Base-by-base conservation (phyloP, 1,140 invertebrate species). In the Euborellia annulipes region DNA sequence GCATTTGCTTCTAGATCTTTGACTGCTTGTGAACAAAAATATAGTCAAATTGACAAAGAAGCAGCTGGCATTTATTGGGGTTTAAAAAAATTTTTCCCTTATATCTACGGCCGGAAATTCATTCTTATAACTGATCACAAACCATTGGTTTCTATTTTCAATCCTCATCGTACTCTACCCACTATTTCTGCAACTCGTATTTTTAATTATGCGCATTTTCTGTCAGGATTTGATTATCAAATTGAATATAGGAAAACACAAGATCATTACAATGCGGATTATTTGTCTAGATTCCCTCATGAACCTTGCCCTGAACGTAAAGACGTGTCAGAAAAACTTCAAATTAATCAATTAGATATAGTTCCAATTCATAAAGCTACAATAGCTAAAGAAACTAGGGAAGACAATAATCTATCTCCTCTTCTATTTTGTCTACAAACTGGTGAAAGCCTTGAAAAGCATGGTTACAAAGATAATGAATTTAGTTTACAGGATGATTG, bases 31-130 rank as follows among this genome's bases (percentile, higher is more conserved):
- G 64, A 76, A 54, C 51, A 55, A 49, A 66, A 66, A 11, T 75
- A 73, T 52, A 54, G 57, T 14, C 63, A 71, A 46, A 55, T 70
- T 3, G 68, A 78, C 30, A 66, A 66, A 50, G 72, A 77, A 56
- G 68, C 59, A 0, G 54, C 69, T 9, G 59, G 62, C 3, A 61
- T 74, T 20, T 48, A 70, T 34, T 68, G 59, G 56, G 64, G 62
- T 13, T 47, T 68, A 39, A 50, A 56, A 36, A 67, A 66, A 46
- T 72, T 72, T 52, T 64, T 72, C 45, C 52, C 72, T 39, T 74
- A 68, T 48, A 36, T 68, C 6, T 65, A 56, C 46, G n/a, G 61
- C 11, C 43, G 50, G 7, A 42, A 48, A 21, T 63, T 67, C 38
- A 46, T 43, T 9, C 48, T 66, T 3, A 18, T 54, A 13, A 66